Evolutionary conservation across 2,113 vertebrate species (phyloP).

Genomic region (Artemisiospiza belli): DNA sequence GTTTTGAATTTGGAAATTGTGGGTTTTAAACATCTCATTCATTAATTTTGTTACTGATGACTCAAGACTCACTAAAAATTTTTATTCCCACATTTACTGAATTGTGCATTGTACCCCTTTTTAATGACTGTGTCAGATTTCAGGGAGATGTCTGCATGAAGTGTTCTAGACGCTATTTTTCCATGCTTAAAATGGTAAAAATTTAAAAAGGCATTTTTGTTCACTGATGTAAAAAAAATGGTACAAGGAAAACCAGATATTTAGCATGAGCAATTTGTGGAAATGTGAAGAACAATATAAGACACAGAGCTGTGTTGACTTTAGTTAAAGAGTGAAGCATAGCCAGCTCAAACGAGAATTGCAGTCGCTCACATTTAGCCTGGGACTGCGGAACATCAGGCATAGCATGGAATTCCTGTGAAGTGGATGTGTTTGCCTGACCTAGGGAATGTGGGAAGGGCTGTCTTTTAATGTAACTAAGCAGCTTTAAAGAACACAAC

Average conservation of each 20-base stretch:
- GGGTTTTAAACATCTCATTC: conserved; percentile 15
- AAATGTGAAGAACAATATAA: too few species aligned
- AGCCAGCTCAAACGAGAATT: background rate
- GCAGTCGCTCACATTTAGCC: background rate
- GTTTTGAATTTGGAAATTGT: conserved; percentile 31
- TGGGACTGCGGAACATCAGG: background rate
- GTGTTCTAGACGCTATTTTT: conserved; percentile 44
- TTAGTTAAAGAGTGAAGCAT: background rate
- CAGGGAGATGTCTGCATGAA: conserved; percentile 47
- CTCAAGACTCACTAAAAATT: conserved; percentile 55
- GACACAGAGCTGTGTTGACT: too few species aligned
- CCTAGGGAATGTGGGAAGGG: background rate
- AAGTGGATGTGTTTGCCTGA: background rate
- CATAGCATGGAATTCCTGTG: background rate
- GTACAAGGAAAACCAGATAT: background rate
- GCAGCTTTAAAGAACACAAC: background rate
- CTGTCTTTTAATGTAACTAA: background rate
- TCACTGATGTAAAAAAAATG: conserved; percentile 1
- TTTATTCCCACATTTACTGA: conserved; percentile 36
- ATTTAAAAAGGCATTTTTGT: conserved; percentile 11
- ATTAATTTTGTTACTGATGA: conserved; percentile 42
- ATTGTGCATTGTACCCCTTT: background rate
- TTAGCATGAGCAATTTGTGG: too few species aligned
- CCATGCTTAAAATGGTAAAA: conserved; percentile 48
- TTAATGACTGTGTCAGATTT: conserved; percentile 56